These are phyloP conservation scores for Apostichopus parvimensis DNA, from an alignment of 35 echinoderm and acorn worm species.

Conservation along the genomic window DNA sequence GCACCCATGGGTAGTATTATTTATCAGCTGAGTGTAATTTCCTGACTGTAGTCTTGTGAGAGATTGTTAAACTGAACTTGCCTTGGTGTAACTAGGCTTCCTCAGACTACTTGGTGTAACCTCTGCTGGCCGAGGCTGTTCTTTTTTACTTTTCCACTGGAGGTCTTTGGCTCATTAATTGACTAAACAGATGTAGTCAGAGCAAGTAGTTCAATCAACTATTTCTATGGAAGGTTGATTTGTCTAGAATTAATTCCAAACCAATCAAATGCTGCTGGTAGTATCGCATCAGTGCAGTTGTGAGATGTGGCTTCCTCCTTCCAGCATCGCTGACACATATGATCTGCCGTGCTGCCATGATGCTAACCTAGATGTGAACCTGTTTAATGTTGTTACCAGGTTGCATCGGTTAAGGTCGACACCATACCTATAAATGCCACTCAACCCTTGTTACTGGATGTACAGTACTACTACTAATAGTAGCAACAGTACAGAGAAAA, in stretches of 20 bases:
- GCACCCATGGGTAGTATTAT: background rate
- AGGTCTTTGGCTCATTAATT: conserved; percentile 52
- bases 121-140: background rate
- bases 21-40: background rate
- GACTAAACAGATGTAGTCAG: conserved; percentile 24
- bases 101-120: background rate
- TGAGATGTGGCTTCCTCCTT: conserved; percentile 22
- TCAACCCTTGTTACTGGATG: no score
- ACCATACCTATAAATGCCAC: no score
- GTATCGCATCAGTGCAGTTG: background rate
- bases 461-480: no score
- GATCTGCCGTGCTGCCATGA: background rate
- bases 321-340: background rate
- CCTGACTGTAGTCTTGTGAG: background rate
- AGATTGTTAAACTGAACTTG: background rate
- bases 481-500: no score
- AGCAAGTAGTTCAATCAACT: conserved; percentile 42
- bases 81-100: background rate
- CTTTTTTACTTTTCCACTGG: background rate
- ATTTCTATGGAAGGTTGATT: conserved; percentile 29
- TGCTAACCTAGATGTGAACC: background rate
- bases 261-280: background rate
- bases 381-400: background rate
- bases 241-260: conserved; percentile 37
- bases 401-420: background rate